Evolutionary conservation across 2,888 invertebrate genomes (phyloP).

Genomic region (Taphrorychus bicolor): DNA sequence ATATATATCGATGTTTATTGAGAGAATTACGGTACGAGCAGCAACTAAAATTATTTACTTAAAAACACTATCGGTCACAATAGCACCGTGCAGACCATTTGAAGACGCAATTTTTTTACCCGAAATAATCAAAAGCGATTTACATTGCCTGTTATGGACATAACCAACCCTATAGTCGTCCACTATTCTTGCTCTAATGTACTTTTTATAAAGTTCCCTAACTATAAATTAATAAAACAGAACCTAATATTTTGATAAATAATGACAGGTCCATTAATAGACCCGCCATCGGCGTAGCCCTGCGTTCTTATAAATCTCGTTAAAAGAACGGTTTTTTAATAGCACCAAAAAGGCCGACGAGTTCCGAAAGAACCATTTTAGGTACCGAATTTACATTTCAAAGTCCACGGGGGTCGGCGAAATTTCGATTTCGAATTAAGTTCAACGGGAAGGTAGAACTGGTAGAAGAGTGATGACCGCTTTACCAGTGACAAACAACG

Average conservation of each 20-base stretch:
- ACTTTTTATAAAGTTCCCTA: too few relatives aligned
- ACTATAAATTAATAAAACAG: not conserved
- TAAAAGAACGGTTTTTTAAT: slow-evolving; percentile 23
- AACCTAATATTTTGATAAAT: not conserved
- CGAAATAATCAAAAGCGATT: too few relatives aligned
- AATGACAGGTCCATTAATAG: not conserved
- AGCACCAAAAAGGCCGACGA: slow-evolving; percentile 17
- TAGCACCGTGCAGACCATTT: too few relatives aligned
- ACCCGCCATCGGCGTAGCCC: not conserved
- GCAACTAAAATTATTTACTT: too few relatives aligned
- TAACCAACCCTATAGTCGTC: too few relatives aligned
- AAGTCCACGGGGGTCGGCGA: slow-evolving; percentile 22
- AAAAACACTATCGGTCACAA: too few relatives aligned
- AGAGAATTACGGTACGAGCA: too few relatives aligned
- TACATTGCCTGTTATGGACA: too few relatives aligned
- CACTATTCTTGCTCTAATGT: too few relatives aligned
- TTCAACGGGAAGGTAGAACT: slow-evolving; percentile 1
- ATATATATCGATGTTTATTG: too few relatives aligned
- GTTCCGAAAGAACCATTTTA: slow-evolving; percentile 16
- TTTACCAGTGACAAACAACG: too few relatives aligned
- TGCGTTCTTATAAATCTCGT: slow-evolving; percentile 18
- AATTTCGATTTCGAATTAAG: slow-evolving; percentile 11
- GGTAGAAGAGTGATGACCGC: not conserved
- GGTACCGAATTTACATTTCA: slow-evolving; percentile 24
- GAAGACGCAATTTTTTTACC: too few relatives aligned